Conservation (phyloP, 2,113 vertebrate genomes). For the Galemys pyrenaicus region DNA sequence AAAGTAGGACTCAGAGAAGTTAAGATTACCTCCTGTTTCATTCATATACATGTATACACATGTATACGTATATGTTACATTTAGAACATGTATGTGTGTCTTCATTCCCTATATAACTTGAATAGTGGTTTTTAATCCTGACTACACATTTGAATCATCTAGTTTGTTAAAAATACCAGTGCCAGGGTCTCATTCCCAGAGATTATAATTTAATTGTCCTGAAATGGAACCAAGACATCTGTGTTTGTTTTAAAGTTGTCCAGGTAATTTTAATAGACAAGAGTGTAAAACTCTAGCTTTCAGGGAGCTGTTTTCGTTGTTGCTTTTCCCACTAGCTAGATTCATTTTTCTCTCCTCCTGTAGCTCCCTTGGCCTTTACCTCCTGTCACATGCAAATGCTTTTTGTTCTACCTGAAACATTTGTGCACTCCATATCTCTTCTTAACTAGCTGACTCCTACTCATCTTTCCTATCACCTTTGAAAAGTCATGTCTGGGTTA, state of each 20-base stretch:
- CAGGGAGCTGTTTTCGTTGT: background rate
- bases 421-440: background rate
- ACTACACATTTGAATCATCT: background rate
- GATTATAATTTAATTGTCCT: conserved; percentile 39
- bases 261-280: background rate
- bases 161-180: background rate
- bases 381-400: background rate
- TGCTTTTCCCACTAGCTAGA: background rate
- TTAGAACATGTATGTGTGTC: background rate
- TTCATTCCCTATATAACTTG: background rate
- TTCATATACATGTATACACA: background rate
- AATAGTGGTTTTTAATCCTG: conserved; percentile 3
- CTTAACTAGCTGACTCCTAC: conserved; percentile 30
- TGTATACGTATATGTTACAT: background rate
- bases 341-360: background rate
- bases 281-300: conserved; percentile 12
- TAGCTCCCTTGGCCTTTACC: background rate
- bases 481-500: conserved; percentile 35
- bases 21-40: background rate
- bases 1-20: background rate
- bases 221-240: background rate
- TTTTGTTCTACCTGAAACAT: conserved; percentile 33
- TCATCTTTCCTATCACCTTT: conserved; percentile 20
- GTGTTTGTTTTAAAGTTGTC: conserved; percentile 54
- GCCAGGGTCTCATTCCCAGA: background rate